Evolutionary conservation across 2,113 vertebrate genomes (phyloP).

Genomic region (Formicarius rufipectus): DNA sequence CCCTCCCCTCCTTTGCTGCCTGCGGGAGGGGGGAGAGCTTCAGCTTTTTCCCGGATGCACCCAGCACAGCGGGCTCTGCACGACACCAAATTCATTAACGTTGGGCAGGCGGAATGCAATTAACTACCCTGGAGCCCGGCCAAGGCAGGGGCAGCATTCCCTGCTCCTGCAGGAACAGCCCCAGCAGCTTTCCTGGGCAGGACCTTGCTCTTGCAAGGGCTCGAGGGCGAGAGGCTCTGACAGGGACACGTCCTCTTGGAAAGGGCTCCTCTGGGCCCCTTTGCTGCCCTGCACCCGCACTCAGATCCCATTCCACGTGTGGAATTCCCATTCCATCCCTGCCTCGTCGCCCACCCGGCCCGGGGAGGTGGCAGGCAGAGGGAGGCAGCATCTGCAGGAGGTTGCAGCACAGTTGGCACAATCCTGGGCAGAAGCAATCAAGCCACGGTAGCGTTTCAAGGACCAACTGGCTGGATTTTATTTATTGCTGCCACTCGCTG

Average conservation of each 20-base stretch:
- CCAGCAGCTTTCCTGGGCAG: background rate
- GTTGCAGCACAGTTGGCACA: background rate
- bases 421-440: constrained; percentile 12
- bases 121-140: constrained; percentile 43
- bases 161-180: background rate
- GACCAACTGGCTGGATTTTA: constrained; percentile 49
- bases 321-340: fast-evolving
- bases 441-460: constrained; percentile 15
- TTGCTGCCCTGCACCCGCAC: background rate
- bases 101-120: constrained; percentile 47
- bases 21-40: background rate
- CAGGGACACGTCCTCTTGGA: background rate
- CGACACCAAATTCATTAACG: constrained; percentile 57
- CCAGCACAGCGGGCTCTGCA: background rate
- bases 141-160: constrained; percentile 22
- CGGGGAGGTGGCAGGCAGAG: fast-evolving
- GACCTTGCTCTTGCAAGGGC: fast-evolving
- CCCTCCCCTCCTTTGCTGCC: background rate
- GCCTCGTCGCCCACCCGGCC: background rate
- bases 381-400: constrained; percentile 9
- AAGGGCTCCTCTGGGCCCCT: background rate
- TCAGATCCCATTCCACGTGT: fast-evolving
- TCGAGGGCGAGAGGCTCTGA: background rate
- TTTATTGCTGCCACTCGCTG: constrained; percentile 56
- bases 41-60: background rate